Percentiles rank a stretch among this genome's conserved stretches.
These are phyloP conservation scores for Caenorhabditis inopinata DNA, from an alignment of 1,140 invertebrate species.

Conservation along the genomic window DNA sequence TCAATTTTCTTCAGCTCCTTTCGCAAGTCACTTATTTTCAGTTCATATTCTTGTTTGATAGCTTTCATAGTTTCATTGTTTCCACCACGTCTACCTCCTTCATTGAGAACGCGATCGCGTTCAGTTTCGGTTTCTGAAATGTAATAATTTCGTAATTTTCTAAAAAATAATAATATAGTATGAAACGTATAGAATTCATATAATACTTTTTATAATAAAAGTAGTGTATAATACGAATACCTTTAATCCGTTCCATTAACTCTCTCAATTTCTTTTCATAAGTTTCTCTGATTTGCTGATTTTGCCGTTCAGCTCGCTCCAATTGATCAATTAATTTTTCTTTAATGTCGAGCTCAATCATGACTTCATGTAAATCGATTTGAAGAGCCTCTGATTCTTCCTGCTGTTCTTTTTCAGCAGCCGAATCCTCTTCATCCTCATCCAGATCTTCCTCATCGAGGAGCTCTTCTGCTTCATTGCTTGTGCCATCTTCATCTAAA, in stretches of 20 bases:
- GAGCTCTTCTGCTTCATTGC: slow-evolving; percentile 44
- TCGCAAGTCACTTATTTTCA: slow-evolving; percentile 80
- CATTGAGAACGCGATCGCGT: slow-evolving; percentile 76
- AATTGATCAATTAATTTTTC: slow-evolving; percentile 81
- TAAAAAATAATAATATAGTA: too few relatives aligned
- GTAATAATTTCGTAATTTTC: too few relatives aligned
- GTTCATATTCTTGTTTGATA: slow-evolving; percentile 86
- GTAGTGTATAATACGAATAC: slow-evolving; percentile 72
- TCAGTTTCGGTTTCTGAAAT: slow-evolving; percentile 77
- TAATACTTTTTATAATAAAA: too few relatives aligned
- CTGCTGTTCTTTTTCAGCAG: slow-evolving; percentile 67
- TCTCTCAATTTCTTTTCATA: slow-evolving; percentile 91
- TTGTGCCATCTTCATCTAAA: slow-evolving; percentile 42
- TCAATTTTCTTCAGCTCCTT: slow-evolving; percentile 84
- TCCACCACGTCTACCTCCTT: slow-evolving; percentile 19
- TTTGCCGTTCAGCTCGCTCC: slow-evolving; percentile 80
- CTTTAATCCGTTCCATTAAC: slow-evolving; percentile 72
- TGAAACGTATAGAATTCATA: too few relatives aligned
- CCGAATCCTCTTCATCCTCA: slow-evolving; percentile 57
- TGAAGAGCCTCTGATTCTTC: slow-evolving; percentile 50
- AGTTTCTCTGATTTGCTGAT: slow-evolving; percentile 81
- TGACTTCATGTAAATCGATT: slow-evolving; percentile 53
- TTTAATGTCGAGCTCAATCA: slow-evolving; percentile 55
- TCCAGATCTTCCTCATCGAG: slow-evolving; percentile 60
- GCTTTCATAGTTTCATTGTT: slow-evolving; percentile 62